Evolutionary conservation across 2,888 invertebrate species (phyloP).

Genomic region (Aspidiotus rigidus): DNA sequence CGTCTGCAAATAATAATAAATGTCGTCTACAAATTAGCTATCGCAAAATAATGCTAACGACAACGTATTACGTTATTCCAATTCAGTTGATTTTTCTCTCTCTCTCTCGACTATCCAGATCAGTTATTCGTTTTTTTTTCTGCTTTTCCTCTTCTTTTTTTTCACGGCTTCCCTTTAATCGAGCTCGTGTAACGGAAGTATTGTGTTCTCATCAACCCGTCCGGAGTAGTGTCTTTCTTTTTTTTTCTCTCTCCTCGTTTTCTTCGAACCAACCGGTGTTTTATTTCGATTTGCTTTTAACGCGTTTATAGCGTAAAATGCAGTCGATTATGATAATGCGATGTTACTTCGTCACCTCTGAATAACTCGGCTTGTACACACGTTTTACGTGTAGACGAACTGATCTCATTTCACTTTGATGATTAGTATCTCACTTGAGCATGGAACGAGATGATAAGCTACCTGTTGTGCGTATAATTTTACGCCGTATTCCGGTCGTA

Average conservation of each 20-base stretch:
- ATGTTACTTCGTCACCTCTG: constrained; percentile 1
- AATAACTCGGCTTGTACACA: neutral
- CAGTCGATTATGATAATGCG: constrained; percentile 27
- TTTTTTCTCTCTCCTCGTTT: neutral
- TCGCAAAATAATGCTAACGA: neutral
- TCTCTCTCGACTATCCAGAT: neutral
- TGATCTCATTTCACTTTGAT: neutral
- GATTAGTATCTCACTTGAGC: neutral
- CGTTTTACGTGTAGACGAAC: neutral
- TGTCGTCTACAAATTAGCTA: neutral
- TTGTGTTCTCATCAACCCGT: neutral
- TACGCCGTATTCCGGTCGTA: constrained; percentile 12
- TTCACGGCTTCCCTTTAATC: neutral
- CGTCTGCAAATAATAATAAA: neutral
- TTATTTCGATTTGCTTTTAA: constrained; percentile 26
- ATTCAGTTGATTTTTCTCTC: neutral
- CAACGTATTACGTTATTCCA: neutral
- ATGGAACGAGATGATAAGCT: constrained; percentile 11
- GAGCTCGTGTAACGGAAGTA: neutral
- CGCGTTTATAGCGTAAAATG: constrained; percentile 25
- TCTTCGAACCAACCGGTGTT: constrained; percentile 15
- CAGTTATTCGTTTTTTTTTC: neutral
- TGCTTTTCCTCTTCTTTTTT: neutral
- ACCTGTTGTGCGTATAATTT: constrained; percentile 20
- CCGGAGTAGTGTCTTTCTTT: neutral